Evolutionary conservation across 2,888 invertebrate genomes (phyloP).

Genomic region (Drosophila planitibia): DNA sequence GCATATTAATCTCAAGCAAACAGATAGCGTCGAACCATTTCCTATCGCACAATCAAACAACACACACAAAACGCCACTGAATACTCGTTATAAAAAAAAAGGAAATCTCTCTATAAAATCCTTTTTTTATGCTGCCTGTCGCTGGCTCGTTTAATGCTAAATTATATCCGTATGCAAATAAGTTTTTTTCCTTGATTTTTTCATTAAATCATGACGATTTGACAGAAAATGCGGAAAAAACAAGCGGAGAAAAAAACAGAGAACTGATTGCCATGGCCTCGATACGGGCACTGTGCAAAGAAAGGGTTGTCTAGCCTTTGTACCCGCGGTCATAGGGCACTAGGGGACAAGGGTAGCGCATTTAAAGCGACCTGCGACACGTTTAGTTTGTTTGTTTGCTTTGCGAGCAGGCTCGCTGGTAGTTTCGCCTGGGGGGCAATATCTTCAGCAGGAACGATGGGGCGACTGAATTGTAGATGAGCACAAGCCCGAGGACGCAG

Average conservation of each 20-base stretch:
- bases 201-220: conserved; percentile 82
- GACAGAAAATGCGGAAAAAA: conserved; percentile 59
- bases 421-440: conserved; percentile 30
- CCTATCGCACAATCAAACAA: conserved; percentile 59
- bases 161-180: conserved; percentile 83
- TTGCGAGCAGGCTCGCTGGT: conserved; percentile 30
- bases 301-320: conserved; percentile 72
- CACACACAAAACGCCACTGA: conserved; percentile 34
- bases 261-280: conserved; percentile 53
- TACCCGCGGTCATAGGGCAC: conserved; percentile 44
- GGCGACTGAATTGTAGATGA: conserved; percentile 4
- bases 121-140: conserved; percentile 60
- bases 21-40: conserved; percentile 75
- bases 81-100: conserved; percentile 39
- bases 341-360: conserved; percentile 15
- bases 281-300: conserved; percentile 67
- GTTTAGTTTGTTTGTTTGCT: conserved; percentile 69
- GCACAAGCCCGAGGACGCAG: background rate
- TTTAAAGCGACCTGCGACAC: conserved; percentile 39
- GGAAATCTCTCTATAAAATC: conserved; percentile 68
- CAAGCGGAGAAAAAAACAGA: conserved; percentile 13
- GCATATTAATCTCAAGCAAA: conserved; percentile 84
- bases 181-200: conserved; percentile 78
- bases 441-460: background rate
- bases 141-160: conserved; percentile 78